These are phyloP conservation scores for Loripinus fragilis DNA, from an alignment of 2,888 invertebrate genomes.

Conservation along the genomic window DNA sequence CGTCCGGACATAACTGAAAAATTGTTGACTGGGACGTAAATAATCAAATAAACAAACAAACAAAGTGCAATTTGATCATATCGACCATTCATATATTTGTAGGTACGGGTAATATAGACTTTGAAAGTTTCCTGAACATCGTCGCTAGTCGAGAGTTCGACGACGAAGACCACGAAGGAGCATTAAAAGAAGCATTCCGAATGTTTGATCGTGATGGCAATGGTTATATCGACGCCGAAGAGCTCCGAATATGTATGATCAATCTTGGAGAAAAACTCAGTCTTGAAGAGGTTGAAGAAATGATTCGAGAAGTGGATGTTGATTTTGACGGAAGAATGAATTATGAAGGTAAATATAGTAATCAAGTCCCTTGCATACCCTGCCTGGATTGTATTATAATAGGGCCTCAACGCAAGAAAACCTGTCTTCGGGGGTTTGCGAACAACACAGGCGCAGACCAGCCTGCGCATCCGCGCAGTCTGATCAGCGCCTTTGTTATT, in stretches of 20 bases:
- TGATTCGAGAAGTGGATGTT: constrained; percentile 99
- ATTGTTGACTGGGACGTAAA: too few relatives aligned
- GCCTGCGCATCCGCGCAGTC: too few relatives aligned
- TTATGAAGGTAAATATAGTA: constrained; percentile 95
- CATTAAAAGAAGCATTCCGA: constrained; percentile 83
- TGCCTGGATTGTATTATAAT: too few relatives aligned
- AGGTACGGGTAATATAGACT: constrained; percentile 66
- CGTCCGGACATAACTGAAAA: too few relatives aligned
- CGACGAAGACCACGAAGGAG: constrained; percentile 70
- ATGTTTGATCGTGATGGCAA: constrained; percentile 99
- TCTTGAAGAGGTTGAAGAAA: constrained; percentile 99
- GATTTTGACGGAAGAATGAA: constrained; percentile 99
- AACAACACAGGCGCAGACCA: too few relatives aligned
- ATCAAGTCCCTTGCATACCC: too few relatives aligned
- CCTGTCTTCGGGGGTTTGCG: too few relatives aligned
- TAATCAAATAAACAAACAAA: too few relatives aligned
- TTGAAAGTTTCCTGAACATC: constrained; percentile 68
- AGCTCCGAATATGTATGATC: constrained; percentile 99
- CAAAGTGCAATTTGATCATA: too few relatives aligned
- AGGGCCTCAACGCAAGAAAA: too few relatives aligned
- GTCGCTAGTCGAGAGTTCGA: constrained; percentile 67
- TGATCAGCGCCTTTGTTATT: too few relatives aligned
- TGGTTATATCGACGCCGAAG: constrained; percentile 99
- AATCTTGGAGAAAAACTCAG: constrained; percentile 99
- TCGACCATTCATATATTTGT: too few relatives aligned